A percentile compares a stretch with the other conserved stretches of the same genome.
phyloP scores from a whole-genome alignment of 2,113 vertebrate genomes.

The Nipponia nippon region DNA sequence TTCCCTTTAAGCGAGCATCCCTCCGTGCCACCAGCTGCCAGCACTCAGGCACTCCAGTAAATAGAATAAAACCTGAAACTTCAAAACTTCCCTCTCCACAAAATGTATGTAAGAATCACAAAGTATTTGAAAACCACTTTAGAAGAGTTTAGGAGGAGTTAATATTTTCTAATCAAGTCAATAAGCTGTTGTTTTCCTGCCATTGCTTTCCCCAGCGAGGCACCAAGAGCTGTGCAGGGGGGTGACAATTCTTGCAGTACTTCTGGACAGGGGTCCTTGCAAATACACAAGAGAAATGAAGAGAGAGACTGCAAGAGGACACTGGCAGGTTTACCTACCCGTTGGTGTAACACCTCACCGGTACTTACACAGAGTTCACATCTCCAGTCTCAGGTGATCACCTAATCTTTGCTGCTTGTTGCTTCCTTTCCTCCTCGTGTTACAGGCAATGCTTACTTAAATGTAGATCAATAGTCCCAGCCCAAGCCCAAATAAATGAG shows the following conservation, averaged over 20 bases:
- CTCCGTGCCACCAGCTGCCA: not conserved
- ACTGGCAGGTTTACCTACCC: too few species aligned
- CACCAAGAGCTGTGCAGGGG: not conserved
- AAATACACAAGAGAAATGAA: not conserved
- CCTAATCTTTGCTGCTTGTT: not conserved
- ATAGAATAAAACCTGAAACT: not conserved
- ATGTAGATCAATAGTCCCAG: not conserved
- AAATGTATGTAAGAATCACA: not conserved
- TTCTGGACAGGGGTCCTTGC: not conserved
- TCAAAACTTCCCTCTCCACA: not conserved
- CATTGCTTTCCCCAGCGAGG: not conserved
- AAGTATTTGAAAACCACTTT: not conserved
- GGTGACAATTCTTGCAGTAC: not conserved
- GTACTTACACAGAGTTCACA: too few species aligned
- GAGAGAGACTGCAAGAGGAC: not conserved
- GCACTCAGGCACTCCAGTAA: not conserved
- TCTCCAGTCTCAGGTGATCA: too few species aligned
- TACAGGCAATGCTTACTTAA: too few species aligned
- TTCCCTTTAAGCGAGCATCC: not conserved
- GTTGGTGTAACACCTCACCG: not conserved
- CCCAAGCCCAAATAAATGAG: not conserved
- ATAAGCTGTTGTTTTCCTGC: not conserved
- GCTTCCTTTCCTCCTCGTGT: not conserved
- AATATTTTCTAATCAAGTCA: not conserved
- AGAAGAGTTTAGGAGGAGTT: not conserved